Conservation (phyloP, 2,113 vertebrate species). For the Dipodomys merriami region DNA sequence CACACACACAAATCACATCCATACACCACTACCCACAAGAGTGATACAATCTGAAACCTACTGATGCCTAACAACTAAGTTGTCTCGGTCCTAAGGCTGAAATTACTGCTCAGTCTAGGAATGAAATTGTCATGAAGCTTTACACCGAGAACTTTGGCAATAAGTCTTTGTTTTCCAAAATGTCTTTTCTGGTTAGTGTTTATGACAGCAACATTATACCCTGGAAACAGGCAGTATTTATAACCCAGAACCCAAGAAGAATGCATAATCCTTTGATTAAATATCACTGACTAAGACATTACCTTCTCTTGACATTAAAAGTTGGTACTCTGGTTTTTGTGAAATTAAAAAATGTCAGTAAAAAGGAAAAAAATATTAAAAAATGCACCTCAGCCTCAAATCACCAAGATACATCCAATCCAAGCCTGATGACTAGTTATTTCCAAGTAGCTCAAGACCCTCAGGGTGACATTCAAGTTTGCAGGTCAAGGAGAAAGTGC, state of each 20-base stretch:
- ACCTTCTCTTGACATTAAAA: not conserved
- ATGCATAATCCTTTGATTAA: conserved; percentile 50
- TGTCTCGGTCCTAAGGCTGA: not conserved
- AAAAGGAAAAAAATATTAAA: not conserved
- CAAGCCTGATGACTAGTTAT: not conserved
- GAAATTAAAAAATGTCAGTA: conserved; percentile 35
- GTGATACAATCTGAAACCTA: conserved; percentile 22
- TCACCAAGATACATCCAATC: not conserved
- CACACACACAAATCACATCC: accelerated
- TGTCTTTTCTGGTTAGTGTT: not conserved
- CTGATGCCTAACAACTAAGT: not conserved
- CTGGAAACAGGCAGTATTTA: not conserved
- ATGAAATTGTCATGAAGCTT: not conserved
- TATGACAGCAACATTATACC: conserved; percentile 25
- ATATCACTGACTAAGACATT: conserved; percentile 13
- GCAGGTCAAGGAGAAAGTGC: not conserved
- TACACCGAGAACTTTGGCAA: conserved; percentile 26
- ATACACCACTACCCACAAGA: not conserved
- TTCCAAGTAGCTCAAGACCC: not conserved
- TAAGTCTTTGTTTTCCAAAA: conserved; percentile 32
- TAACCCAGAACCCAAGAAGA: not conserved
- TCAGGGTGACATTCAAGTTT: not conserved
- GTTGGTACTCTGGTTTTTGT: not conserved
- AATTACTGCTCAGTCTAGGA: conserved; percentile 19
- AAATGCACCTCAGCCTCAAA: conserved; percentile 4